Conservation (phyloP, 2,888 invertebrate genomes). For the Drosophila ezoana region DNA sequence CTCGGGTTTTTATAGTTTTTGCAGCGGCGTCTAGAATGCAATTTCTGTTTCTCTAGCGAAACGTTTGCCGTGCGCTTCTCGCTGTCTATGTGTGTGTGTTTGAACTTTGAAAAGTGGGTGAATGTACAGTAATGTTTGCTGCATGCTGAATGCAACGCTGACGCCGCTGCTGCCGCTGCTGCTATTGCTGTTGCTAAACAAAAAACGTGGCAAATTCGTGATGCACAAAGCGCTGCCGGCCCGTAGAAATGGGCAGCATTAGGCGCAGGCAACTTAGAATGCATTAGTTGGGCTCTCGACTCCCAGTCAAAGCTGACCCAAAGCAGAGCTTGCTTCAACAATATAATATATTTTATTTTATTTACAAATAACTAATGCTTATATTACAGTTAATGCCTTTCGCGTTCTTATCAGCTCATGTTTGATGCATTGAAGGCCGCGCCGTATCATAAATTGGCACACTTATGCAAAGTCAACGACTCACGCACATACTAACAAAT, state of each 20-base stretch:
- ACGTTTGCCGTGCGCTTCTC: slow-evolving; percentile 48
- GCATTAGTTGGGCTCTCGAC: slow-evolving; percentile 41
- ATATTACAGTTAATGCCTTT: background rate
- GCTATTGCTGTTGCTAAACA: slow-evolving; percentile 13
- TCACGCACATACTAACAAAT: slow-evolving; percentile 46
- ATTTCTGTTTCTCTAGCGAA: slow-evolving; percentile 73
- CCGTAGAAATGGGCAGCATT: slow-evolving; percentile 46
- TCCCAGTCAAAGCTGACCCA: background rate
- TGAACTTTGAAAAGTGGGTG: slow-evolving; percentile 84
- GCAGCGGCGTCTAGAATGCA: slow-evolving; percentile 64
- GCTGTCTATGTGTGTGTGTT: slow-evolving; percentile 47
- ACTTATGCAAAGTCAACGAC: slow-evolving; percentile 78
- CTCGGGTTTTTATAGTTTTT: slow-evolving; percentile 48
- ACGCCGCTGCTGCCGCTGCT: slow-evolving; percentile 19
- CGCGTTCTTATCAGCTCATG: slow-evolving; percentile 37
- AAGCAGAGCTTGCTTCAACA: background rate
- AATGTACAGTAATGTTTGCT: slow-evolving; percentile 85
- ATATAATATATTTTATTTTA: too few species aligned
- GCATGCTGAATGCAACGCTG: slow-evolving; percentile 66
- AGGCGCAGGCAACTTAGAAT: slow-evolving; percentile 37
- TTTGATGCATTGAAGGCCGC: slow-evolving; percentile 71
- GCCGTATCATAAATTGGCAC: slow-evolving; percentile 73
- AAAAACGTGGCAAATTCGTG: slow-evolving; percentile 72
- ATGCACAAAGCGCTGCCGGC: slow-evolving; percentile 65
- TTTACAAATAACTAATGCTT: background rate